A percentile compares a stretch with the other conserved stretches of the same genome.
These are phyloP conservation scores for Cremastinae sp. DNA, from an alignment of 2,888 invertebrate species.

Conservation along the genomic window DNA sequence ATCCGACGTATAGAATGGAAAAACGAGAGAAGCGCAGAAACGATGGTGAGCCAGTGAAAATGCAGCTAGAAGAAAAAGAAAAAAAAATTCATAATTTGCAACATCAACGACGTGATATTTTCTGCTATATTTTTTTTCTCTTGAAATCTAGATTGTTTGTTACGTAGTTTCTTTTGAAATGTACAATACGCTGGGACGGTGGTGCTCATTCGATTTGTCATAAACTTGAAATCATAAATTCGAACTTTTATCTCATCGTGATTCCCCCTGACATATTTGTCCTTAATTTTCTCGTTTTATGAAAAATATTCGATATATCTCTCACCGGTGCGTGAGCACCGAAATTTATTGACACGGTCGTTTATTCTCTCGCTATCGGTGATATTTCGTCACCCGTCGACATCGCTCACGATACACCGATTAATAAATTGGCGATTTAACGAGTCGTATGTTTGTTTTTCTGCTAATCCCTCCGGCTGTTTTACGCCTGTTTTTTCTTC, in stretches of 20 bases:
- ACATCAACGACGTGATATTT: not conserved
- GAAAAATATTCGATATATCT: not conserved
- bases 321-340: too few relatives aligned
- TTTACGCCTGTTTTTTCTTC: conserved; percentile 2
- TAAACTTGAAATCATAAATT: conserved; percentile 18
- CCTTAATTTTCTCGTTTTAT: not conserved
- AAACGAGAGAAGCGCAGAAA: conserved; percentile 17
- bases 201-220: conserved; percentile 20
- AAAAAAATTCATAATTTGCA: not conserved
- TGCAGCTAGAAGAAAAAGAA: not conserved
- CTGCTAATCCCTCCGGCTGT: not conserved
- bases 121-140: not conserved
- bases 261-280: conserved; percentile 26
- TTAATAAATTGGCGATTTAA: conserved; percentile 13
- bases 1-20: not conserved
- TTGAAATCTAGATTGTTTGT: conserved; percentile 11
- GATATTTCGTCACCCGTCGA: not conserved
- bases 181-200: conserved; percentile 30
- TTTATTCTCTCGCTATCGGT: too few relatives aligned
- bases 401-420: not conserved
- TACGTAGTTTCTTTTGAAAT: conserved; percentile 24
- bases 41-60: conserved; percentile 11
- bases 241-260: conserved; percentile 63
- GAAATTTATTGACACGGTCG: too few relatives aligned
- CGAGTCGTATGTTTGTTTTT: not conserved